Base-by-base conservation (phyloP, 1,140 invertebrate species). In the Drosophila auraria region DNA sequence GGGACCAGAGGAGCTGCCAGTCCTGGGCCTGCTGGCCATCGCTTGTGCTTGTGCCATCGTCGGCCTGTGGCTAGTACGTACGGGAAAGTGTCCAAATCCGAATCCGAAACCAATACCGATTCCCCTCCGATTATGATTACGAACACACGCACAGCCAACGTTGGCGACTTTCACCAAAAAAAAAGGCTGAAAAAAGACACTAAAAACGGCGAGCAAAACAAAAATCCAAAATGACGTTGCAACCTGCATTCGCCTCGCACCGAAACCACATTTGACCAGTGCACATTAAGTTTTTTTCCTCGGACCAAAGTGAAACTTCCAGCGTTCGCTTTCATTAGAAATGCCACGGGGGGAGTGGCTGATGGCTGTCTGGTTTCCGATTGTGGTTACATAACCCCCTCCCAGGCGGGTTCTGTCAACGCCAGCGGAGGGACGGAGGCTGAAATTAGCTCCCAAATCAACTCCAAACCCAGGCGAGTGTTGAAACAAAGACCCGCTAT, bases 291-390 rank as follows among this genome's bases (percentile, higher is more conserved):
- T 83, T 71, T 53, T 69, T 79, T 80, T 69, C 59, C 64, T 62
- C 36, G 25, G 57, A 50, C 72, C 82, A 89, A 89, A 87, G 83
- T 89, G 83, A 87, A 87, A 87, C 78, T 87, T 87, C 50, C 69
- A 78, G 60, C 83, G 78, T 81, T 87, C 84, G 81, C 83, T 87
- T 87, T 87, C 83, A 89, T 87, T 89, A 87, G 83, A 87, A 87
- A 87, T 89, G 78, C 79, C 70, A 69, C 33, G 63, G 56, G 65
- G 53, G 58, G 45, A 77, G 62, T 65, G 53, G 38, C 38, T 17
- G 27, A 30, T 68, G 71, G 17, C 58, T 53, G 49, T 63, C 64
- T 69, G 63, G 69, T 69, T 60, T 44, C 25, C 71, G 49, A 54
- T 30, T 44, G 53, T 50, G 75, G 60, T 87, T 87, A 66, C 82